A percentile compares a stretch with the other conserved stretches of the same genome.
phyloP scores from a whole-genome alignment of 2,113 vertebrate species.

The Phaethon lepturus region DNA sequence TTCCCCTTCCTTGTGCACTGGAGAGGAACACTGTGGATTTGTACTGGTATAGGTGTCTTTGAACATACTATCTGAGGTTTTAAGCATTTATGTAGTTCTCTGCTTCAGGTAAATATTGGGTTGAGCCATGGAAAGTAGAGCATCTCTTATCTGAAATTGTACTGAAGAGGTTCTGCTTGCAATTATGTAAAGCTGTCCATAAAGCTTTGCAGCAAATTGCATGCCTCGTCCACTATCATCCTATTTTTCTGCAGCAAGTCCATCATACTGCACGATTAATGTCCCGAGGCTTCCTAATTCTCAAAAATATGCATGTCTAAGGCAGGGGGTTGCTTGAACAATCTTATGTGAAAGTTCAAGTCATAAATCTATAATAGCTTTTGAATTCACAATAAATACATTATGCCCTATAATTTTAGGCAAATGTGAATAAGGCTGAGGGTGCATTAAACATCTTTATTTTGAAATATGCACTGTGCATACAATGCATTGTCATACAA shows the following conservation, averaged over 20 bases:
- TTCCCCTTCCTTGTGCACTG: background rate
- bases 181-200: background rate
- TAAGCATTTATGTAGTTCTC: background rate
- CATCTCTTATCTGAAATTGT: background rate
- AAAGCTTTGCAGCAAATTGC: background rate
- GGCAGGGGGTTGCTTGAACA: background rate
- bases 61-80: background rate
- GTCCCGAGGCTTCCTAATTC: background rate
- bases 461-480: background rate
- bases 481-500: background rate
- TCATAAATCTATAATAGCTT: background rate
- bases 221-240: background rate
- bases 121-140: background rate
- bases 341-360: background rate
- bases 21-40: background rate
- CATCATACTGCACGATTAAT: background rate
- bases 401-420: background rate
- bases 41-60: background rate
- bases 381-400: background rate
- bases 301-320: background rate
- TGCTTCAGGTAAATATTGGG: background rate
- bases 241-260: background rate
- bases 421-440: background rate
- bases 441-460: background rate
- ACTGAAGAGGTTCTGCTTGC: background rate